Percentiles rank a stretch among this genome's conserved stretches.
Conservation (phyloP, 2,797 vertebrate species). For the Eidolon dupreanum region DNA sequence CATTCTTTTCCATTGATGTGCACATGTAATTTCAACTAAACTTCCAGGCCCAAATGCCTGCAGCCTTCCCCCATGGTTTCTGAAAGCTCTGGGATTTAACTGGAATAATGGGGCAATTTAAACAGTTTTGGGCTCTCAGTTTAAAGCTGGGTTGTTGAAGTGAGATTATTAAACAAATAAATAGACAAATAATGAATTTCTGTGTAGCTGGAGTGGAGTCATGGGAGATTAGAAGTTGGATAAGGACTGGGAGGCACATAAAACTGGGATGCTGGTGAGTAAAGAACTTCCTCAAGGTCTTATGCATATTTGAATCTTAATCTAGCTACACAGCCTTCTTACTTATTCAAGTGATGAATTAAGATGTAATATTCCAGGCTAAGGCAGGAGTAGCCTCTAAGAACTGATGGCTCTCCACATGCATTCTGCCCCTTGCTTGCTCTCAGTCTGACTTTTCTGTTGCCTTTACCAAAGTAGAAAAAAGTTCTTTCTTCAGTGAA, state of each 20-base stretch:
- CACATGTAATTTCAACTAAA: conserved; percentile 50
- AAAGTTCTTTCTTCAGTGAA: conserved; percentile 1
- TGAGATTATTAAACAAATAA: conserved; percentile 41
- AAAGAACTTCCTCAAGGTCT: background rate
- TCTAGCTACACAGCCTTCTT: background rate
- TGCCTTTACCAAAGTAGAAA: background rate
- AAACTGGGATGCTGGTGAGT: background rate
- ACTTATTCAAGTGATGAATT: background rate
- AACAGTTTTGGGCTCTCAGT: conserved; percentile 4
- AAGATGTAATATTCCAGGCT: background rate
- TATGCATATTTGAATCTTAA: background rate
- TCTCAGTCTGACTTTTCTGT: background rate
- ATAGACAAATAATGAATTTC: conserved; percentile 21
- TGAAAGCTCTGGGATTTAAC: conserved; percentile 37
- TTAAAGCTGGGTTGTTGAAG: conserved; percentile 27
- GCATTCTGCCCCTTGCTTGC: background rate
- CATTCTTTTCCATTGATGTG: background rate
- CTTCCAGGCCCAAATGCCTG: background rate
- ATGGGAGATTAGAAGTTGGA: background rate
- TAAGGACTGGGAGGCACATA: background rate
- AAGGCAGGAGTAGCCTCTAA: background rate
- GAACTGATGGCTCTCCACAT: background rate
- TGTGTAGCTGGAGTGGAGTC: background rate
- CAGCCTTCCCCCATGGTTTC: background rate
- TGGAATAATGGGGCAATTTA: conserved; percentile 44